Base-by-base conservation (phyloP, 2,113 vertebrate genomes). In the Burhinus bistriatus region DNA sequence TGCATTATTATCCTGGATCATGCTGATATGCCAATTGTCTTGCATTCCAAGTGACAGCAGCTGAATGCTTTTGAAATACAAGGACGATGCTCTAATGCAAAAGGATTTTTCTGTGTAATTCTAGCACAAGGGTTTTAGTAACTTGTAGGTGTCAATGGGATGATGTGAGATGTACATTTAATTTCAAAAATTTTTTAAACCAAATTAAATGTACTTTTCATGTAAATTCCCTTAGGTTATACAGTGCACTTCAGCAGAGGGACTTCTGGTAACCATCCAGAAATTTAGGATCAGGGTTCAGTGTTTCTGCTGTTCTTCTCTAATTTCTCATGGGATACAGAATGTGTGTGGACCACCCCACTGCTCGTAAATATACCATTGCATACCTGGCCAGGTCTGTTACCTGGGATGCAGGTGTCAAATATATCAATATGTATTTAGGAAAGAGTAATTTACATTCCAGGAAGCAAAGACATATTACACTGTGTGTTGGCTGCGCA, bases 21-120 rank as follows among this genome's bases (percentile, higher is more conserved):
- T 51, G 88, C 82, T 93, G 71, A 58, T 92, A 86, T 27, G n/a
- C 42, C 79, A 90, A 34, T 95, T 96, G 88, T 83, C 76, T 92
- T 70, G 83, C 64, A 47, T 93, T 93, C 79, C 59, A 68, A 55
- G 70, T 66, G 87, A 80, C 62, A 86, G 85, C 54, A 82, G 12
- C 38, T 68, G 61, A 90, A 81, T 83, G 58, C 20, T 77, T 92
- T 77, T 80, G 51, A 90, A 89, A 81, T 83, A 70, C 34, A 79
- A 80, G 65, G 70, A 49, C 1, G 5, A 2, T 69, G 45, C 30
- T 69, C 11, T 71, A 76, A 90, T 45, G 36, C 25, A 66, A 58
- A 85, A 79, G 42, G 23, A 71, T 75, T 84, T 89, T 72, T 69
- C 71, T 23, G 4, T 89, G 57, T 25, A 54, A 10, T 87, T 91